phyloP scores from a whole-genome alignment of 2,113 vertebrate genomes.

The Piaya cayana region DNA sequence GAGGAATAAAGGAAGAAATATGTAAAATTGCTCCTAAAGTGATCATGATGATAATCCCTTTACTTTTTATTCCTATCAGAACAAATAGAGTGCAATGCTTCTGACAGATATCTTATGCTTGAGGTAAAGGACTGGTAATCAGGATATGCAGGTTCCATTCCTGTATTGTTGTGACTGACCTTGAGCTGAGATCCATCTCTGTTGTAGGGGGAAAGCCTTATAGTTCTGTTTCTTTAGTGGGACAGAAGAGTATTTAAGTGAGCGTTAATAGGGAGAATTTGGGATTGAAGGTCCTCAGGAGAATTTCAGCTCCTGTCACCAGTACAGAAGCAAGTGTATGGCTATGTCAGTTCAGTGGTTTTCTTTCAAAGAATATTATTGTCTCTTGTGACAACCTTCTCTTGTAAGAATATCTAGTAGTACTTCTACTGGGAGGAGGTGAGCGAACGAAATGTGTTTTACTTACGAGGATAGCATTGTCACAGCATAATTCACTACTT shows the following conservation, averaged over 20 bases:
- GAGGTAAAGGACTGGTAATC: background rate
- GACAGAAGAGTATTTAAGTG: background rate
- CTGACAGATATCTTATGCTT: background rate
- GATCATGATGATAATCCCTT: background rate
- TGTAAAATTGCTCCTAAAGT: background rate
- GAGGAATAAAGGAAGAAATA: background rate
- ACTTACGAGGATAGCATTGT: background rate
- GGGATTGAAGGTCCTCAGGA: background rate
- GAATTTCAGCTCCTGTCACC: background rate
- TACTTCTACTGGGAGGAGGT: background rate
- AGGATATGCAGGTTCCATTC: background rate
- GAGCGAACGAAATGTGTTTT: background rate
- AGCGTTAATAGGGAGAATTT: background rate
- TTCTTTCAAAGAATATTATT: background rate
- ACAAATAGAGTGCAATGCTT: background rate
- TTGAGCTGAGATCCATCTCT: background rate
- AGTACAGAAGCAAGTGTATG: background rate
- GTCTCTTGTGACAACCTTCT: background rate
- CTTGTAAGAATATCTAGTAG: background rate
- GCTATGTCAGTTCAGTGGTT: background rate
- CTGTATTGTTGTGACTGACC: background rate
- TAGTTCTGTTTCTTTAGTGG: background rate
- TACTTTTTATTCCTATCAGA: background rate
- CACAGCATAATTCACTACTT: background rate
- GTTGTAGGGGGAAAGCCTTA: background rate